phyloP scores from a whole-genome alignment of 2,797 vertebrate species.

The Oceanodroma leucorhoa region DNA sequence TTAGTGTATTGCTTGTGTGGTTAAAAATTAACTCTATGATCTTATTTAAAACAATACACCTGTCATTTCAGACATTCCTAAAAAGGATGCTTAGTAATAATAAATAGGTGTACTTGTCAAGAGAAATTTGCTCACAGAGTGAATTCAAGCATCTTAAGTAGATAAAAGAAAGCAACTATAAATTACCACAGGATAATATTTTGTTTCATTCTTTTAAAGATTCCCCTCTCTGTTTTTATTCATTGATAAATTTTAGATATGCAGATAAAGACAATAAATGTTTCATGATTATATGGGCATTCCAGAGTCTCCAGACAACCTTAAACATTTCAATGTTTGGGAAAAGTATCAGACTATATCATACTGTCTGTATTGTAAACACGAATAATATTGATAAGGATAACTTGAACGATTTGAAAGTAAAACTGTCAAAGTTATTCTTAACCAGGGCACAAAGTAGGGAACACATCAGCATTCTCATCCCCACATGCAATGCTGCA shows the following conservation, averaged over 20 bases:
- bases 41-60: slow-evolving; percentile 68
- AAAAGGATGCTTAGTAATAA: slow-evolving; percentile 59
- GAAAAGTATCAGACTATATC: neutral
- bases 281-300: slow-evolving; percentile 16
- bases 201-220: neutral
- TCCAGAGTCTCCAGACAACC: neutral
- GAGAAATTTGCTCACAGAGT: slow-evolving; percentile 50
- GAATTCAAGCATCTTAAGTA: slow-evolving; percentile 37
- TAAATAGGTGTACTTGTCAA: slow-evolving; percentile 55
- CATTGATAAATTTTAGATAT: slow-evolving; percentile 45
- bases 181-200: neutral
- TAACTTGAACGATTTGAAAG: neutral
- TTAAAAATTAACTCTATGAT: slow-evolving; percentile 70
- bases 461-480: neutral
- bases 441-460: neutral
- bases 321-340: slow-evolving; percentile 31
- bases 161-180: slow-evolving; percentile 33
- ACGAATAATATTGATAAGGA: neutral
- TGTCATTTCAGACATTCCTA: slow-evolving; percentile 53
- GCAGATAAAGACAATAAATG: slow-evolving; percentile 32
- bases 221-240: slow-evolving; percentile 7
- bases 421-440: neutral
- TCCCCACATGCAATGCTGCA: neutral
- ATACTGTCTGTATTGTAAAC: neutral
- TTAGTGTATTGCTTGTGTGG: slow-evolving; percentile 35